Base-by-base conservation (phyloP, 1,140 invertebrate genomes). In the Calliphora vicina region DNA sequence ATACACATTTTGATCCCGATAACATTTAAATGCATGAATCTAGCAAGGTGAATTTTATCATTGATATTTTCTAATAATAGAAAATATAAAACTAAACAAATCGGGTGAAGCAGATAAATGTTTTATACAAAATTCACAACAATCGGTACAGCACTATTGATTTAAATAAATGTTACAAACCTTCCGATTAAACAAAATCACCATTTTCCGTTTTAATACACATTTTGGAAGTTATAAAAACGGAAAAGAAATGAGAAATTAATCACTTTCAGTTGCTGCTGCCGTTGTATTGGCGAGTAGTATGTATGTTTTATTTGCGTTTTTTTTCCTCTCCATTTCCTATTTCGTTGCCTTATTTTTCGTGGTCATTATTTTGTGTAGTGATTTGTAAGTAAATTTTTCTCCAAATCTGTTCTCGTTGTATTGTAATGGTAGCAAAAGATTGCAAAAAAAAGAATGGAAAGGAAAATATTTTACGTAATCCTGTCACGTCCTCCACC, bases 331-430 rank as follows among this genome's bases (percentile, higher is more conserved):
- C 25, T 13, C 17, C 17, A 15, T 26, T 73, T 73, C 26, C 8
- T 35, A 4, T 35, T 76, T 78, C 6, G n/a, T n/a, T n/a, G 45
- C 4, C 42, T 78, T 78, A 17, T 45, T 43, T 78, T 78, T 26
- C 35, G 23, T 78, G 74, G 74, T 78, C 74, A 78, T 78, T 78
- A 45, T 43, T 2, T 27, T 43, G n/a, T 78, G 74, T 43, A 78
- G 74, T 78, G 74, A 78, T 78, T 78, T 78, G 74, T 78, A 78
- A n/a, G 35, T 43, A 78, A 78, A 78, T 78, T 42, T 43, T 78
- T 67, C 12, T 12, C 61, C n/a, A 57, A 57, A 57, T 57, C 17
- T 50, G 12, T 50, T 50, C 17, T 50, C 5, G 6, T 67, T 67
- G 61, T 67, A n/a, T 67, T 25, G 61, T 23, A 57, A 6, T n/a